A percentile compares a stretch with the other conserved stretches of the same genome.
Evolutionary conservation across 2,113 vertebrate genomes (phyloP).

Genomic region (Ciconia stormi): DNA sequence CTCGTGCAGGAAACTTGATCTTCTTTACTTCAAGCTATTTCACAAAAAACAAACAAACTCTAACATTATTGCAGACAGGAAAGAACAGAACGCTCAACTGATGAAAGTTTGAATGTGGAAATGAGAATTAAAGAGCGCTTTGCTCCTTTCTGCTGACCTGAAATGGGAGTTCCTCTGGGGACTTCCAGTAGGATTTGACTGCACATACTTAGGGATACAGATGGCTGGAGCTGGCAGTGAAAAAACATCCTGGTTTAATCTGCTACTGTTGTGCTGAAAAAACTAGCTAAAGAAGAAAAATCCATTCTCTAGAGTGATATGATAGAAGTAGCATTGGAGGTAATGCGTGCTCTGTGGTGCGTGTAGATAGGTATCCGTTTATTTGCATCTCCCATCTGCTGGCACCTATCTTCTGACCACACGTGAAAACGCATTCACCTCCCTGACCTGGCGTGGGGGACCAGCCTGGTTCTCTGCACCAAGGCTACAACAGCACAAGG

Average conservation of each 20-base stretch:
- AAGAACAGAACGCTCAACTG: not conserved
- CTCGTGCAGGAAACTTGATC: not conserved
- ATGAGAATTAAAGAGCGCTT: not conserved
- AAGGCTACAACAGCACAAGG: not conserved
- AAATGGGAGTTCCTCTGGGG: not conserved
- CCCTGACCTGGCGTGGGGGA: accelerated
- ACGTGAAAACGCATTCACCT: not conserved
- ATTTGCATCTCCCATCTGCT: not conserved
- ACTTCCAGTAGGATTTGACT: not conserved
- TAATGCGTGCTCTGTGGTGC: not conserved
- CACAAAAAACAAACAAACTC: not conserved
- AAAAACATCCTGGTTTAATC: not conserved
- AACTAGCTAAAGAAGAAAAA: not conserved
- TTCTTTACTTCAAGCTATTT: conserved; percentile 8
- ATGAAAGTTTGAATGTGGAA: not conserved
- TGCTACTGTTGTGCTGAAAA: not conserved
- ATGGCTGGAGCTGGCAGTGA: not conserved
- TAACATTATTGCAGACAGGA: not conserved
- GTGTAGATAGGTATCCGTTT: not conserved
- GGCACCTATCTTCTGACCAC: not conserved
- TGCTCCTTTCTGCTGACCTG: not conserved
- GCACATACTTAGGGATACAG: not conserved
- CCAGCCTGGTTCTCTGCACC: accelerated
- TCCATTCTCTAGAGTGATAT: not conserved
- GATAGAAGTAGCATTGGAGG: not conserved